phyloP scores from a whole-genome alignment of 2,888 invertebrate species.

The Thysanoteuthis rhombus region DNA sequence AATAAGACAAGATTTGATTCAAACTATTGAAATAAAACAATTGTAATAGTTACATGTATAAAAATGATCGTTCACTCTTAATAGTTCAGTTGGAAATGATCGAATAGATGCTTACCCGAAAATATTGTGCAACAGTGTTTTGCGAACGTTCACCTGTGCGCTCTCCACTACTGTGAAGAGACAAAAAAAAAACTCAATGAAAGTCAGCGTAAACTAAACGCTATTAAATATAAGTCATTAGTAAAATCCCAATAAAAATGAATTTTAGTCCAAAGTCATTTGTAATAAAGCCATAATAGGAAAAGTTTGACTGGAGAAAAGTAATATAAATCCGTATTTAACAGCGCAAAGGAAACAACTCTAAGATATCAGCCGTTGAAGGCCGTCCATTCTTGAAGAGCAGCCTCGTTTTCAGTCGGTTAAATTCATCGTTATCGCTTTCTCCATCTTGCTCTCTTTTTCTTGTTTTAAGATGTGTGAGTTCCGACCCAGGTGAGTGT shows the following conservation, averaged over 20 bases:
- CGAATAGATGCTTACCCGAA: not conserved
- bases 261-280: not conserved
- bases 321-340: not conserved
- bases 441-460: not conserved
- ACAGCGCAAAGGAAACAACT: not conserved
- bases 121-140: constrained; percentile 14
- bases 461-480: not conserved
- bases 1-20: no score
- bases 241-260: not conserved
- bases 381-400: not conserved
- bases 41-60: not conserved
- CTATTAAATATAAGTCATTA: not conserved
- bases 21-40: no score
- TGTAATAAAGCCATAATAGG: not conserved
- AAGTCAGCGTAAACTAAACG: not conserved
- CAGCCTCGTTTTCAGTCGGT: not conserved
- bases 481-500: not conserved
- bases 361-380: not conserved
- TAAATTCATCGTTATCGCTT: not conserved
- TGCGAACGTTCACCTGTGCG: not conserved
- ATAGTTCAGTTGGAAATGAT: not conserved
- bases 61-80: not conserved
- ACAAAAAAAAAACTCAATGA: not conserved
- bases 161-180: not conserved
- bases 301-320: not conserved